Conservation (phyloP, 2,113 vertebrate species). For the Oceanodroma tethys region DNA sequence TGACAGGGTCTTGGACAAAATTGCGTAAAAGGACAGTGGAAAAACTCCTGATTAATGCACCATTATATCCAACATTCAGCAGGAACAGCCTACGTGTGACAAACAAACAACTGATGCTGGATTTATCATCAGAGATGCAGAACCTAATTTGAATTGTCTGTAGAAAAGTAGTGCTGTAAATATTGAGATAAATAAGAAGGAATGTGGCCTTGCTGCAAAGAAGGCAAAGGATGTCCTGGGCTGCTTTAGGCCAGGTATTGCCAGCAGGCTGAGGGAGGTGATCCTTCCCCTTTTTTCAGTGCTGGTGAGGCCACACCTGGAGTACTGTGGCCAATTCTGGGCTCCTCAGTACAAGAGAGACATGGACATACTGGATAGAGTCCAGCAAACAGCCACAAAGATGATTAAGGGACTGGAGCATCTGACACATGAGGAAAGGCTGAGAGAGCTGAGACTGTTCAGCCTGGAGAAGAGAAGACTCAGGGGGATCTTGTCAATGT, state of each 20-base stretch:
- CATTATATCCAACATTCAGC: neutral
- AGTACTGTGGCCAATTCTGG: neutral
- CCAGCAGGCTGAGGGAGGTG: neutral
- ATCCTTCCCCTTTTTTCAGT: neutral
- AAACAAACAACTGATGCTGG: neutral
- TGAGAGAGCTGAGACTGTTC: neutral
- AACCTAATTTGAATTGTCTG: neutral
- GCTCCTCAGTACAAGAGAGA: neutral
- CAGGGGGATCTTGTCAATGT: neutral
- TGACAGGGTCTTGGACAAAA: neutral
- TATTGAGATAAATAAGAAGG: neutral
- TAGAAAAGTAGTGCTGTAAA: neutral
- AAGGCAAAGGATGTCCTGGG: neutral
- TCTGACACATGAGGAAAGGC: neutral
- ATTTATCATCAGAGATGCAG: neutral
- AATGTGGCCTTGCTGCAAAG: neutral
- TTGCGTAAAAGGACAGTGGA: neutral
- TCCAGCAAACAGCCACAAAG: neutral
- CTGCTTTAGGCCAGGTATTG: neutral
- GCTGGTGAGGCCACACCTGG: neutral
- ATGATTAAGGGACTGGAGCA: neutral
- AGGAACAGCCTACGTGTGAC: neutral
- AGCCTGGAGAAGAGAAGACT: neutral
- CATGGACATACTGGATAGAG: neutral
- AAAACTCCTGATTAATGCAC: neutral